Conservation (phyloP, 2,888 invertebrate species). For the Protophormia terraenovae region DNA sequence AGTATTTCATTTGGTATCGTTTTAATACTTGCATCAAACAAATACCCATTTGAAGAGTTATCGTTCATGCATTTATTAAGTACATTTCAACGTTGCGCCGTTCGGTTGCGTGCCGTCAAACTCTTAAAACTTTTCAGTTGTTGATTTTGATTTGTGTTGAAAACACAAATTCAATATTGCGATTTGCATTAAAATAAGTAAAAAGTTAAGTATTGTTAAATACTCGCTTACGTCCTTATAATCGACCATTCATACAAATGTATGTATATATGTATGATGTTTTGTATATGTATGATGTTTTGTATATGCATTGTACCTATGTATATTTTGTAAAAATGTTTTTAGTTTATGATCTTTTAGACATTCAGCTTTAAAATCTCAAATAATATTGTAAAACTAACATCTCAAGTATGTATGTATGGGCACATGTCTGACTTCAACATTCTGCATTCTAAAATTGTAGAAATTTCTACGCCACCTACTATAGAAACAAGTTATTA, state of each 20-base stretch:
- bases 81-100: conserved; percentile 20
- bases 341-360: not conserved
- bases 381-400: not conserved
- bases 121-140: conserved; percentile 1
- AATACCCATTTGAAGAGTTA: conserved; percentile 18
- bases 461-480: not conserved
- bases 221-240: not conserved
- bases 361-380: not conserved
- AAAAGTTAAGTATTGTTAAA: not conserved
- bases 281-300: too few species aligned
- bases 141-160: conserved; percentile 4
- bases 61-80: conserved; percentile 42
- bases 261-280: not conserved
- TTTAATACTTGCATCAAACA: conserved; percentile 9
- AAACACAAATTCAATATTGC: not conserved
- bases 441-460: not conserved
- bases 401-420: not conserved
- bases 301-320: too few species aligned
- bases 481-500: not conserved
- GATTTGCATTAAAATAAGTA: conserved; percentile 1
- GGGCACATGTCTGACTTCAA: not conserved
- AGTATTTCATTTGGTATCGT: not conserved
- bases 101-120: not conserved
- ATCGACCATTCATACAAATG: not conserved
- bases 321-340: not conserved